A percentile compares a stretch with the other conserved stretches of the same genome.
phyloP scores from a whole-genome alignment of 2,888 invertebrate genomes.

The Cataglyphis altisquamis region DNA sequence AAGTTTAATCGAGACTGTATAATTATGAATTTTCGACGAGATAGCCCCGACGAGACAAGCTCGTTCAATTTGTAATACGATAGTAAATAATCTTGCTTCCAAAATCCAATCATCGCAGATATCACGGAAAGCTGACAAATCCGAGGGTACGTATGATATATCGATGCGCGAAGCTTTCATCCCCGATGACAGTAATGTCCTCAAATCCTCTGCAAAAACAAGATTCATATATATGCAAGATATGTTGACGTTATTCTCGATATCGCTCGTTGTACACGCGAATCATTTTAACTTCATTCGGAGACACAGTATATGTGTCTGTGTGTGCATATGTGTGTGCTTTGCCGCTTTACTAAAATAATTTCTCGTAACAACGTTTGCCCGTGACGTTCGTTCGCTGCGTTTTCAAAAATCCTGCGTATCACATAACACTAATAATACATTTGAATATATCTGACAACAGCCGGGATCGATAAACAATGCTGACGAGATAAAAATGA shows the following conservation, averaged over 20 bases:
- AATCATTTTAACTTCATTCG: conserved; percentile 45
- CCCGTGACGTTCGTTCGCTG: background rate
- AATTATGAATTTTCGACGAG: conserved; percentile 31
- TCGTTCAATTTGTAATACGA: conserved; percentile 25
- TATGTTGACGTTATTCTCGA: conserved; percentile 30
- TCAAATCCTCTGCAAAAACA: conserved; percentile 50
- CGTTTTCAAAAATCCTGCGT: background rate
- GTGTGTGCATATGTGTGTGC: background rate
- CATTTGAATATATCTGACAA: background rate
- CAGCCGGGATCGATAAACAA: background rate
- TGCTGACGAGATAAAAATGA: background rate
- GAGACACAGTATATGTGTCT: background rate
- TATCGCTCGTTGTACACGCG: background rate
- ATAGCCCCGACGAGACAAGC: background rate
- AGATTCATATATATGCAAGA: conserved; percentile 16
- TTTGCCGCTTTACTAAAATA: conserved; percentile 7
- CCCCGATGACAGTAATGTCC: conserved; percentile 44
- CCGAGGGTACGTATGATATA: conserved; percentile 30
- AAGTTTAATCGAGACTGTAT: conserved; percentile 29
- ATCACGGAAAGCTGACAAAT: conserved; percentile 39
- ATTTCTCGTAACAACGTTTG: conserved; percentile 8
- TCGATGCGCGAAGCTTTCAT: conserved; percentile 29
- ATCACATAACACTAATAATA: background rate
- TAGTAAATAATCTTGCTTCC: conserved; percentile 43
- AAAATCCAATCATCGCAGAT: conserved; percentile 40